These are phyloP conservation scores for Platorchestia sp. DNA, from an alignment of 1,140 invertebrate genomes.

Conservation along the genomic window DNA sequence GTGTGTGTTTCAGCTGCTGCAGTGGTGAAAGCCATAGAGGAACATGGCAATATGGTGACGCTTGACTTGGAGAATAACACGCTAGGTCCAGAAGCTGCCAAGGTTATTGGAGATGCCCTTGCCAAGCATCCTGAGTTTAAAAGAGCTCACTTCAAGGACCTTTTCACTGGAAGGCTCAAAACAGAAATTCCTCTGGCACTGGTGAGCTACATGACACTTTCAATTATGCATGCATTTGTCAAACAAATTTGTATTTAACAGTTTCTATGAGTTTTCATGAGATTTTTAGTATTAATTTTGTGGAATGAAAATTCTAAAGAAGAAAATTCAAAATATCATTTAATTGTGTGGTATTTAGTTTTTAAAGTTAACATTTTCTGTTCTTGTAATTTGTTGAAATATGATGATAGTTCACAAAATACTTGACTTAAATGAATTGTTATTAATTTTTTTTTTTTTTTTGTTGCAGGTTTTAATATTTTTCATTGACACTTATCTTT, in stretches of 20 bases:
- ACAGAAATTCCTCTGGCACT: conserved; percentile 94
- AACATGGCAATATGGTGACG: conserved; percentile 76
- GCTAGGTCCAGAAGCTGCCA: conserved; percentile 88
- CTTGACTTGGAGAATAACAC: conserved; percentile 94
- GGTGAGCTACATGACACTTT: conserved; percentile 72
- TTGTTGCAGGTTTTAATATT: neutral
- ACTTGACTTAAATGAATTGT: neutral
- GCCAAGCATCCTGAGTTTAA: conserved; percentile 83
- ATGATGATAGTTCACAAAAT: neutral
- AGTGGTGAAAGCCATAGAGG: conserved; percentile 78
- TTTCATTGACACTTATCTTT: neutral
- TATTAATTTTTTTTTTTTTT: neutral
- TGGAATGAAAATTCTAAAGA: too few relatives aligned
- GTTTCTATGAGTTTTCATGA: too few relatives aligned
- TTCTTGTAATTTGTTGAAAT: neutral
- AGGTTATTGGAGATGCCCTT: conserved; percentile 85
- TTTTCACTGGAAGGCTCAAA: conserved; percentile 95
- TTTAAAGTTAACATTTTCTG: too few relatives aligned
- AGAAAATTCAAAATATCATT: neutral
- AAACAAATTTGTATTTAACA: too few relatives aligned
- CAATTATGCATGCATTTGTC: neutral
- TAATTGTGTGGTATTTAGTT: neutral
- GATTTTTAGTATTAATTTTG: too few relatives aligned
- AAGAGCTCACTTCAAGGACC: conserved; percentile 92
- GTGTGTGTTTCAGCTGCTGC: conserved; percentile 76